A percentile compares a stretch with the other conserved stretches of the same genome.
Evolutionary conservation across 2,888 invertebrate species (phyloP).

Genomic region (Apocheima hispidaria): DNA sequence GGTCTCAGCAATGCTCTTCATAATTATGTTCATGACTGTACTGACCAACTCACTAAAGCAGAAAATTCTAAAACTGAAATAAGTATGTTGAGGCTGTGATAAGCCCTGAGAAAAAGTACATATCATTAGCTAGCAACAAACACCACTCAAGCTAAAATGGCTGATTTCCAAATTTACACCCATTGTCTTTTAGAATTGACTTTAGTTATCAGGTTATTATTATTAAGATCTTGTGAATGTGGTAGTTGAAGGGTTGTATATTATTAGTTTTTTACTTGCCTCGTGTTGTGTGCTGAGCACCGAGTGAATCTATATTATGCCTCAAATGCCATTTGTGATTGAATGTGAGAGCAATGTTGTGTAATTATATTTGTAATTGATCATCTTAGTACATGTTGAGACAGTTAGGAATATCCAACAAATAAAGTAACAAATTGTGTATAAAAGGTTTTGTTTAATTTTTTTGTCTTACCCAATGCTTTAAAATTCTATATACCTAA

Average conservation of each 20-base stretch:
- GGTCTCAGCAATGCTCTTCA: too few species aligned
- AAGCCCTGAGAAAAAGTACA: too few species aligned
- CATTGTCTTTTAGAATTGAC: too few species aligned
- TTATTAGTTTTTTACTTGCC: constrained; percentile 41
- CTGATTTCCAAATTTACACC: too few species aligned
- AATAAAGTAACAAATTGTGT: constrained; percentile 81
- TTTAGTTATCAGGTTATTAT: background rate
- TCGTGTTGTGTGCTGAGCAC: constrained; percentile 47
- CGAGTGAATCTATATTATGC: constrained; percentile 60
- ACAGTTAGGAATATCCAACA: constrained; percentile 70
- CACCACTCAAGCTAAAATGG: too few species aligned
- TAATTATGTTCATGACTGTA: too few species aligned
- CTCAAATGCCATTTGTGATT: constrained; percentile 80
- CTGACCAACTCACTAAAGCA: too few species aligned
- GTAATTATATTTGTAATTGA: constrained; percentile 60
- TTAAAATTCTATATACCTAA: too few species aligned
- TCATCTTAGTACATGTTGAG: constrained; percentile 81
- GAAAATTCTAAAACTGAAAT: too few species aligned
- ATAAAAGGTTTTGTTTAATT: constrained; percentile 69
- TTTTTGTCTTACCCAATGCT: constrained; percentile 49
- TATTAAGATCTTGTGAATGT: constrained; percentile 14
- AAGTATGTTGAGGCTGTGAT: too few species aligned
- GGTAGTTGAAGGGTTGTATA: constrained; percentile 25
- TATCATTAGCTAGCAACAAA: too few species aligned
- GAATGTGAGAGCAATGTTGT: constrained; percentile 72